Conservation (phyloP, 2,888 invertebrate species). For the Caenorhabditis sp. region DNA sequence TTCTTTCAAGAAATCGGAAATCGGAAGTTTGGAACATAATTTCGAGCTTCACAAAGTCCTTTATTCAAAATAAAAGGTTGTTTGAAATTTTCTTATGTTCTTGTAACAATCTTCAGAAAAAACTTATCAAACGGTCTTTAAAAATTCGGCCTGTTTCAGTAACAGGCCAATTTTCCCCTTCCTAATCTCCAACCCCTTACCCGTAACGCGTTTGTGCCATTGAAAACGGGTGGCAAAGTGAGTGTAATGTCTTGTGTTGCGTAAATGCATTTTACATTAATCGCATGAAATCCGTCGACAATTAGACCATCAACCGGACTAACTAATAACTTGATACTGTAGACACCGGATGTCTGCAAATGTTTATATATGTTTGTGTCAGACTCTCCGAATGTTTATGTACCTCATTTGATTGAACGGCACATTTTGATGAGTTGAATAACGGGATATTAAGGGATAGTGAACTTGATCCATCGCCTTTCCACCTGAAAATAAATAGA, state of each 20-base stretch:
- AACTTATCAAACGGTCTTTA: too few relatives aligned
- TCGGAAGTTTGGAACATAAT: too few relatives aligned
- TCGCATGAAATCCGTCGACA: constrained; percentile 61
- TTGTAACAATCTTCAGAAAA: too few relatives aligned
- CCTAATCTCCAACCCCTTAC: constrained; percentile 15
- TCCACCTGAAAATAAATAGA: constrained; percentile 38
- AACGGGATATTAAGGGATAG: constrained; percentile 51
- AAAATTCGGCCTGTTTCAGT: not conserved
- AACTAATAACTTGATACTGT: constrained; percentile 57
- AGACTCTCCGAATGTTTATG: not conserved
- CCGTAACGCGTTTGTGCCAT: constrained; percentile 52
- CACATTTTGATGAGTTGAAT: constrained; percentile 54
- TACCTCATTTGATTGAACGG: constrained; percentile 49
- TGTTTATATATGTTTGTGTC: constrained; percentile 12
- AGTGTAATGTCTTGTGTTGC: constrained; percentile 62
- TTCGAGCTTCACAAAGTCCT: too few relatives aligned
- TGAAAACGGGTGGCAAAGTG: constrained; percentile 58
- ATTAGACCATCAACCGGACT: constrained; percentile 62
- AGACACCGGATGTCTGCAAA: constrained; percentile 49
- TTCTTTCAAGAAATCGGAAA: not conserved
- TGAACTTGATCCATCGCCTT: constrained; percentile 50
- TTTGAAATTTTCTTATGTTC: too few relatives aligned
- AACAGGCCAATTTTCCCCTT: not conserved
- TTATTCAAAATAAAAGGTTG: too few relatives aligned
- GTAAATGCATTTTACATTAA: constrained; percentile 61